A percentile compares a stretch with the other conserved stretches of the same genome.
Evolutionary conservation across 2,113 vertebrate genomes (phyloP).

Genomic region (Microcebus lehilahytsara): DNA sequence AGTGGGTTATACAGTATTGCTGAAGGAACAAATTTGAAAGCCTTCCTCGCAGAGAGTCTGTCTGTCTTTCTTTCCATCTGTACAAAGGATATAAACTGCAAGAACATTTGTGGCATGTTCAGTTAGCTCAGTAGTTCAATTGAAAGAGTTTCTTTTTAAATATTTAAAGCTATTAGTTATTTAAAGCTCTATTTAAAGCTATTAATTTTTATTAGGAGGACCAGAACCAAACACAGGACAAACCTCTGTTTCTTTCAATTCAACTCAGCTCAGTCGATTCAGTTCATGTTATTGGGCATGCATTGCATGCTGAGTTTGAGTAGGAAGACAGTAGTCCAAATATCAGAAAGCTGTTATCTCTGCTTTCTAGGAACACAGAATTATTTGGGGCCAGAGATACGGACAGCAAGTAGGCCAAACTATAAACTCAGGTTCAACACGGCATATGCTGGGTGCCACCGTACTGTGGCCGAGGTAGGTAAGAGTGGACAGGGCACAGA

Average conservation of each 20-base stretch:
- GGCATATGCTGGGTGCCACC: background rate
- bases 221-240: background rate
- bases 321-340: background rate
- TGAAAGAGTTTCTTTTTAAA: background rate
- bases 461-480: background rate
- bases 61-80: background rate
- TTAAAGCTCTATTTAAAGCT: background rate
- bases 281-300: background rate
- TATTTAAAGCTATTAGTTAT: background rate
- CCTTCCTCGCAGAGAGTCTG: background rate
- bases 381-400: background rate
- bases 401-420: background rate
- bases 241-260: background rate
- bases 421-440: background rate
- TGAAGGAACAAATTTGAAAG: background rate
- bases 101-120: background rate
- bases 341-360: background rate
- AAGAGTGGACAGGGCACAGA: no score
- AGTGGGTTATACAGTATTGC: background rate
- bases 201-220: background rate
- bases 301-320: background rate
- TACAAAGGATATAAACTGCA: background rate
- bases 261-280: background rate
- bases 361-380: slow-evolving; percentile 5
- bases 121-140: background rate